Conservation (phyloP, 1,140 invertebrate genomes). For the Heterodera carotae region DNA sequence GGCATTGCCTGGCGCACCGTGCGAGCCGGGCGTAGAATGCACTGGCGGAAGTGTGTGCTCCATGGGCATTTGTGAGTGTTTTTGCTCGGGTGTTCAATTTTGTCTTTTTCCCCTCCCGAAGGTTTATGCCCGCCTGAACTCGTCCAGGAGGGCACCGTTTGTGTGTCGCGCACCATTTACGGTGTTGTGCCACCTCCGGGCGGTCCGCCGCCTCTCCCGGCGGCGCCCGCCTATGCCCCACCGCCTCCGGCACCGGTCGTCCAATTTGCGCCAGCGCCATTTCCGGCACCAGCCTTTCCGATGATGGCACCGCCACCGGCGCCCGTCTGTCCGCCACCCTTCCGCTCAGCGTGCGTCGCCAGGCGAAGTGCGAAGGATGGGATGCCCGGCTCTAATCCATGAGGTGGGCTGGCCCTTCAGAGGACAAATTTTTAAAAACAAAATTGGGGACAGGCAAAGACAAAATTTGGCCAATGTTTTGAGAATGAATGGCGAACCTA, state of each 20-base stretch:
- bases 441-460: not conserved
- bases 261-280: conserved; percentile 15
- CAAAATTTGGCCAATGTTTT: not conserved
- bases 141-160: conserved; percentile 58
- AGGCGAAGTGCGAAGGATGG: conserved; percentile 22
- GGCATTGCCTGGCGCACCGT: conserved; percentile 59
- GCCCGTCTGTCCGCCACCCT: conserved; percentile 26
- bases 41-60: conserved; percentile 59
- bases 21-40: conserved; percentile 62
- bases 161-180: conserved; percentile 56
- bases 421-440: not conserved
- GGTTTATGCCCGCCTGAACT: conserved; percentile 57
- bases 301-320: conserved; percentile 30
- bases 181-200: conserved; percentile 22
- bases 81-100: not conserved
- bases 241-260: conserved; percentile 16
- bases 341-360: conserved; percentile 25
- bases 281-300: conserved; percentile 15
- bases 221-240: conserved; percentile 1
- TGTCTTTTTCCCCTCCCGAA: not conserved
- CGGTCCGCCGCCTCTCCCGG: conserved; percentile 14
- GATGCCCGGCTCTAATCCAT: conserved; percentile 12
- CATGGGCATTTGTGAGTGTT: conserved; percentile 48
- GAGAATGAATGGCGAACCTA: conserved; percentile 1
- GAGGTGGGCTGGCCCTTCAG: conserved; percentile 18